These are phyloP conservation scores for Mycteria americana DNA, from an alignment of 2,797 vertebrate species.

Conservation along the genomic window DNA sequence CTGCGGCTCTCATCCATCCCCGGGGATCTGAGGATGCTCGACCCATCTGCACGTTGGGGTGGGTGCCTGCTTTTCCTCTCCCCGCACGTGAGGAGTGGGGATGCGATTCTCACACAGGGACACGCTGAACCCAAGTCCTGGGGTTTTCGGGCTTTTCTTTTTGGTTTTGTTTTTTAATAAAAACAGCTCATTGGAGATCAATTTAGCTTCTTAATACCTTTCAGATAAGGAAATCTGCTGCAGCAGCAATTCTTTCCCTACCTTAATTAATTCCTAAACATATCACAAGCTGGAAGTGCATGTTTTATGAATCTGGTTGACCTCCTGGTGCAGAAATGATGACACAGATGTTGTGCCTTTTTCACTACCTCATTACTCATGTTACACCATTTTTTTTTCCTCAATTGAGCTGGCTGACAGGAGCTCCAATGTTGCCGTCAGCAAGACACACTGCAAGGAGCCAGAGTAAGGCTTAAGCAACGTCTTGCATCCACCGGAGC, in stretches of 20 bases:
- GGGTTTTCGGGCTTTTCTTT: not conserved
- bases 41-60: rapidly evolving
- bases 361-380: conserved; percentile 63
- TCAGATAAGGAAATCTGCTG: conserved; percentile 67
- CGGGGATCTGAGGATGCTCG: rapidly evolving
- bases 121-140: not conserved
- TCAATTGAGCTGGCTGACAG: not conserved
- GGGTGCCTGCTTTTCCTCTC: not conserved
- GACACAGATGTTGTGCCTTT: conserved; percentile 63
- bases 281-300: conserved; percentile 56
- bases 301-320: conserved; percentile 68
- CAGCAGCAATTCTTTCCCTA: conserved; percentile 62
- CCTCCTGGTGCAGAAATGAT: conserved; percentile 73
- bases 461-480: not conserved
- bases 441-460: not conserved
- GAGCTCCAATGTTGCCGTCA: not conserved
- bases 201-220: conserved; percentile 67
- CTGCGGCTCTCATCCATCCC: not conserved
- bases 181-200: conserved; percentile 57
- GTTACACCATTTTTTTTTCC: not conserved
- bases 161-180: not conserved
- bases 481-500: not conserved
- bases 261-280: conserved; percentile 77
- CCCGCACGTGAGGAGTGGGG: rapidly evolving
- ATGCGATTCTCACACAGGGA: not conserved